Evolutionary conservation across 2,797 vertebrate genomes (phyloP), one percentile per base, ranked within the genome.

Genomic region (Aldrovandia affinis): DNA sequence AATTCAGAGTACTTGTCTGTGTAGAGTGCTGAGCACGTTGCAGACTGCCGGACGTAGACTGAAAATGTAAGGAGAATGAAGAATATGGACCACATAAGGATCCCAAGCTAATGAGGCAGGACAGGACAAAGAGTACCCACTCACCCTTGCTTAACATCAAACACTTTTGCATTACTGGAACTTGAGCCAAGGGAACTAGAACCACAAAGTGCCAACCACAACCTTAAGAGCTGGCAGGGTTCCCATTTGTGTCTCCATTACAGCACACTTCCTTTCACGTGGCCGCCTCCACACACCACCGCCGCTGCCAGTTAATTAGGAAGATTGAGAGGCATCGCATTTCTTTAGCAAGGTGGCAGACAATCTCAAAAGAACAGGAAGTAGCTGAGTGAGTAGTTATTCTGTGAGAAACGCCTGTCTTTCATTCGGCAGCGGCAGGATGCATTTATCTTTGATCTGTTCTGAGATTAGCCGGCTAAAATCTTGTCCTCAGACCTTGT

Each of bases 211-310:
- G 4, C 70, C 44, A 44, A 44, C 70, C 20, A 30, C 70, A 42
- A 39, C 42, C 70, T 25, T 22, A 75, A 75, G 70, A 75, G 73
- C 73, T 77, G 73, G 73, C 73, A 77, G 39, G 22, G 42, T 25
- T 77, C 42, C 39, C 42, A 47, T 77, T 77, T 47, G 22, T 70
- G 68, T 70, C 68, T 77, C 68, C 36, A 42, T 73, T 73, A 39
- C 20, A 42, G 68, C 22, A 73, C 36, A 73, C 39, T 73, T 73
- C 33, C 68, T 73, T 42, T 20, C 68, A 73, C 18, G 36, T 0
- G 22, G 8, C 18, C 36, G 33, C 65, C 65, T 70, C 65, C 65
- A 70, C 33, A 36, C 36, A 30, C 30, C 33, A 70, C 65, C 3
- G 30, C 33, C 15, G 36, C n/a, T n/a, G n/a, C 3, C 6, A 36